Evolutionary conservation across 2,888 invertebrate genomes (phyloP).

Genomic region (Aphodius sticticus): DNA sequence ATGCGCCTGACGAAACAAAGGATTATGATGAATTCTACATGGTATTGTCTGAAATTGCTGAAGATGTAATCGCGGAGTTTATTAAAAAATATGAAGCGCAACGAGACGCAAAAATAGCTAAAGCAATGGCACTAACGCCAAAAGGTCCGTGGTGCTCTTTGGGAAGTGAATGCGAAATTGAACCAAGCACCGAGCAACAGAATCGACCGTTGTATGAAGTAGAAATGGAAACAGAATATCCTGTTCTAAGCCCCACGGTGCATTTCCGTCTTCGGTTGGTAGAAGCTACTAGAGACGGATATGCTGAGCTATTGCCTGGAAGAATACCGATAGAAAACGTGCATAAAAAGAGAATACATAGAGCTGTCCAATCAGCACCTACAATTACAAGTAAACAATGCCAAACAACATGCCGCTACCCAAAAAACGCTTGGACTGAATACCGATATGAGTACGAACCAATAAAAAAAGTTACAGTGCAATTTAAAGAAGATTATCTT

Average conservation of each 20-base stretch:
- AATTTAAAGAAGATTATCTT: slow-evolving; percentile 50
- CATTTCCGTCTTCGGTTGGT: slow-evolving; percentile 65
- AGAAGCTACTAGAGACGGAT: slow-evolving; percentile 71
- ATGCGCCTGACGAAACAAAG: slow-evolving; percentile 68
- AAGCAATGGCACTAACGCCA: slow-evolving; percentile 47
- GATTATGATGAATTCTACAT: slow-evolving; percentile 74
- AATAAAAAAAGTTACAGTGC: slow-evolving; percentile 47
- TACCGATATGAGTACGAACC: slow-evolving; percentile 60
- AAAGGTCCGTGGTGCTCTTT: slow-evolving; percentile 65
- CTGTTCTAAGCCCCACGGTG: slow-evolving; percentile 56
- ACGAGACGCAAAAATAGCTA: slow-evolving; percentile 52
- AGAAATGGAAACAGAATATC: slow-evolving; percentile 72
- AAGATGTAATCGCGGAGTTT: slow-evolving; percentile 61
- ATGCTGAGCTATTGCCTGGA: slow-evolving; percentile 70
- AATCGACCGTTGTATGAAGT: slow-evolving; percentile 70
- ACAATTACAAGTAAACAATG: slow-evolving; percentile 58
- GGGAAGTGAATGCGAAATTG: slow-evolving; percentile 74
- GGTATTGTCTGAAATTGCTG: slow-evolving; percentile 67
- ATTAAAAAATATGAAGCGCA: slow-evolving; percentile 67
- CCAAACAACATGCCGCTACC: slow-evolving; percentile 75
- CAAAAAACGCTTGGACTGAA: slow-evolving; percentile 75
- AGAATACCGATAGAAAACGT: slow-evolving; percentile 68
- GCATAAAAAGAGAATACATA: slow-evolving; percentile 65
- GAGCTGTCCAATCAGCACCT: slow-evolving; percentile 68
- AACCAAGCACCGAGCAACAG: slow-evolving; percentile 62